Percentiles rank a stretch among this genome's conserved stretches.
These are phyloP conservation scores for Enteromius mattozi DNA, from an alignment of 2,797 vertebrate species.

Conservation along the genomic window DNA sequence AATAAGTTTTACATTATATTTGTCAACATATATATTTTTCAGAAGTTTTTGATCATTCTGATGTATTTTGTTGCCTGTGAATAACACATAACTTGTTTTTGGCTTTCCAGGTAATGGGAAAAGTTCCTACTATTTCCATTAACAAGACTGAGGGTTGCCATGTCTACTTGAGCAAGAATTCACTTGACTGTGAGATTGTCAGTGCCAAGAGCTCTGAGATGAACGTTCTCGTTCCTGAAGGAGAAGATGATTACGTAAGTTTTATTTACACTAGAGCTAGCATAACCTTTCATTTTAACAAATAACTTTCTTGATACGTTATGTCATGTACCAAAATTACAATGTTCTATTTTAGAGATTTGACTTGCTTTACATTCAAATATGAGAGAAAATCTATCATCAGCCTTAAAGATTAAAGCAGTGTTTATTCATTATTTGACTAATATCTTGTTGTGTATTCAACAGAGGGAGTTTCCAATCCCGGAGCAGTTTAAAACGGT, in stretches of 20 bases:
- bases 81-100: background rate
- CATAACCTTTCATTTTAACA: background rate
- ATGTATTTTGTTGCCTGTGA: background rate
- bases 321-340: background rate
- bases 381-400: background rate
- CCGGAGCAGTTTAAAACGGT: constrained; percentile 98
- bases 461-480: constrained; percentile 95
- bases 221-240: constrained; percentile 92
- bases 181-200: constrained; percentile 91
- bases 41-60: too few species aligned
- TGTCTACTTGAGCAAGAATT: constrained; percentile 91
- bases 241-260: constrained; percentile 93
- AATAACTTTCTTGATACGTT: background rate
- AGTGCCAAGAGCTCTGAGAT: constrained; percentile 98
- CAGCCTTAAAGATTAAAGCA: background rate
- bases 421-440: background rate
- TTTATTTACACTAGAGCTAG: constrained; percentile 45
- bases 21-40: too few species aligned
- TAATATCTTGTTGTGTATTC: constrained; percentile 66
- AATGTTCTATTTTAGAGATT: background rate
- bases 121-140: constrained; percentile 96
- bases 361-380: background rate
- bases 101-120: constrained; percentile 86
- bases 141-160: constrained; percentile 99
- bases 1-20: too few species aligned